Base-by-base conservation (phyloP, 2,888 invertebrate species). In the Macrosiphum euphorbiae region DNA sequence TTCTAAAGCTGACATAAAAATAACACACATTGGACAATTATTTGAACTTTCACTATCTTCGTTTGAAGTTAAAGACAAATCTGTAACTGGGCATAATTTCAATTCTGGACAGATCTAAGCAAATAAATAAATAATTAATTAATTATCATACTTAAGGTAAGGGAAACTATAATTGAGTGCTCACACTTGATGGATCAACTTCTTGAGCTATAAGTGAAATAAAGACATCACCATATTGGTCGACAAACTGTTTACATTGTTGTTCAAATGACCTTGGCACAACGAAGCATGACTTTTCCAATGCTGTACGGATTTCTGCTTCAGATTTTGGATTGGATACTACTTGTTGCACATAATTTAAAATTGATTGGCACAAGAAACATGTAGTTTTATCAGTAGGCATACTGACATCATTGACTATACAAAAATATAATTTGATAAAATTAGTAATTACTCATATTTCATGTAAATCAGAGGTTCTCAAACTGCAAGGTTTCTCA, bases 1-100 rank as follows among this genome's bases (percentile, higher is more conserved):
- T 95, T 98, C 97, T n/a, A 98, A 96, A 96, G 98, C 97, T 94
- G 97, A 96, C 0, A 98, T 97, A 8, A 98, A 98, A 95, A 98
- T 97, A 94, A 98, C 96, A 95, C 99, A 99, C 20, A 99, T 96
- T 1, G 98, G 97, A 95, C 99, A 98, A 95, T 97, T 97, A 41
- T 97, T 96, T 95, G 97, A 97, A 0, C 96, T 95, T 95, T 96
- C 96, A 0, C 96, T 95, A 95, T 96, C 96, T 92, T 90, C 92
- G 61, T 94, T 94, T 96, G 94, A 97, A 96, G 92, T 96, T 96
- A 89, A 96, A 28, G 91, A 61, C 1, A 92, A 11, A n/a, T 84
- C 86, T 44, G 35, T 26, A 11, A 24, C 16, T 44, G 94, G 94
- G 95, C 98, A 98, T 92, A 97, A 96, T 94, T 97, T 97, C 94